Evolutionary conservation across 2,797 vertebrate species (phyloP), one percentile per base, ranked within the genome.

Genomic region (Epinephelus coioides): DNA sequence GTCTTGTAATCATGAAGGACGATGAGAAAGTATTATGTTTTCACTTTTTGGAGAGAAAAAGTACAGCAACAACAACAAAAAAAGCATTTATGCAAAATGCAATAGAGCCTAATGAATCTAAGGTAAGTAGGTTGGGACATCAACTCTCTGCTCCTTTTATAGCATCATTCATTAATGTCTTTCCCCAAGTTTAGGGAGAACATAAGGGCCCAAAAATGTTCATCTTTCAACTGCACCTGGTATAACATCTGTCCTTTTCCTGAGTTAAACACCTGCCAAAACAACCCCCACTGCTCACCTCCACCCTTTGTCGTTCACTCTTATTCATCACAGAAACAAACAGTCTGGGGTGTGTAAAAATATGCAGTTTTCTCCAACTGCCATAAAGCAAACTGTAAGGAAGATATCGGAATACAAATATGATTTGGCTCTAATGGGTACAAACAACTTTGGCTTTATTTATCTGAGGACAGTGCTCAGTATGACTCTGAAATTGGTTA

Each of bases 401-500:
- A 76, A 72, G 38, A 78, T n/a, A 74, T 18, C 40, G 40, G 69
- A 65, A 70, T 64, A 47, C 25, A 84, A 79, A 79, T 55, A 63
- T 47, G 68, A 64, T 76, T 62, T 81, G 43, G 49, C 21, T 21
- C 47, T 34, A 59, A 25, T 73, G 30, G 68, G 57, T 64, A 76
- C 57, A 64, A 79, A 83, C 81, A 84, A 85, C 73, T 83, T 84
- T 82, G 76, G 66, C 63, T 75, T 64, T 14, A 68, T 73, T 77
- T 77, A 75, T 85, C 73, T 65, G 66, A 83, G 80, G 73, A 74
- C 51, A 81, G 53, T 71, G 47, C 69, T 89, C 84, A 63, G 81
- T 84, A 81, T 81, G 59, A 86, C 72, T 73, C 75, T 80, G 62
- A 87, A 90, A 90, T 83, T 86, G 75, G 74, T 87, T 89, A 90